phyloP scores from a whole-genome alignment of 2,888 invertebrate species.

The Rhopalosiphum nymphaeae region DNA sequence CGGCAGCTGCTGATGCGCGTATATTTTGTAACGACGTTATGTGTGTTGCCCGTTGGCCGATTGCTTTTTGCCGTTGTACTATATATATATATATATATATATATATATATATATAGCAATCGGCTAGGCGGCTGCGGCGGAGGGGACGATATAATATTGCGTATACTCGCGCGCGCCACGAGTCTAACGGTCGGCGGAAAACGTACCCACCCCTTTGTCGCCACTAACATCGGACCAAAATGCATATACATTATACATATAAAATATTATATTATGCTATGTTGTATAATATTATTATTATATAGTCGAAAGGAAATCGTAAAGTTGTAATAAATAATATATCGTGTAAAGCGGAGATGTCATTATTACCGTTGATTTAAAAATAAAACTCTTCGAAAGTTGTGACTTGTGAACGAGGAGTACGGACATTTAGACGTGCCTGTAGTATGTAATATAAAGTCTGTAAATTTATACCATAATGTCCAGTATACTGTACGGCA shows the following conservation, averaged over 20 bases:
- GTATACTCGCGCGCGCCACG: slow-evolving; percentile 38
- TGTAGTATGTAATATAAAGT: background rate
- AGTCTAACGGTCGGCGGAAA: background rate
- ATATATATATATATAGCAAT: no score
- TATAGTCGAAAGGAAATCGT: background rate
- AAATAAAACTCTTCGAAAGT: background rate
- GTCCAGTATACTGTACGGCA: background rate
- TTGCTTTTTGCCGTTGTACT: background rate
- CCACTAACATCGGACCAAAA: background rate
- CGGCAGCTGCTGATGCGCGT: slow-evolving; percentile 5
- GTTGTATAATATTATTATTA: background rate
- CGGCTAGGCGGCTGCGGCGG: background rate
- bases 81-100: background rate
- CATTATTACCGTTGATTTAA: background rate
- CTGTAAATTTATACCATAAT: background rate
- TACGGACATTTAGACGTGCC: background rate
- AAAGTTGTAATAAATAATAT: background rate
- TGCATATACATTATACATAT: background rate
- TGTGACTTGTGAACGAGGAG: background rate
- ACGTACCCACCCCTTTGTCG: background rate
- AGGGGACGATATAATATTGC: background rate
- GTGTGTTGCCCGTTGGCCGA: background rate
- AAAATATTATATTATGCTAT: background rate
- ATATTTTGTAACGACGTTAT: slow-evolving; percentile 46
- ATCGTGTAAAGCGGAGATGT: background rate